Evolutionary conservation across 2,888 invertebrate genomes (phyloP).

Genomic region (Acrocera orbiculus): DNA sequence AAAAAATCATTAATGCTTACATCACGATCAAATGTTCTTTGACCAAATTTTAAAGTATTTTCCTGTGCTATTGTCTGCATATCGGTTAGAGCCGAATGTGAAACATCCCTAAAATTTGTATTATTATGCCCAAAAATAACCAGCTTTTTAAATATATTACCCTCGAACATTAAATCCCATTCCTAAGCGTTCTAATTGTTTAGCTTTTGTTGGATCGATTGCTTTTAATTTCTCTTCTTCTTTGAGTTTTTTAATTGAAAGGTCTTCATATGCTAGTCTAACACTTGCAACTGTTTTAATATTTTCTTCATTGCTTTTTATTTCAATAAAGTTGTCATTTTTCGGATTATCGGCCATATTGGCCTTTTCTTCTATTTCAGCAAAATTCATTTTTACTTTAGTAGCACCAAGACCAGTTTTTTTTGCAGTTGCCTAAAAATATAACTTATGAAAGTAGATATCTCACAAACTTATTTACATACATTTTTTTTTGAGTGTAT

Average conservation of each 20-base stretch:
- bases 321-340: too few relatives aligned
- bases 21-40: constrained; percentile 32
- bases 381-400: constrained; percentile 86
- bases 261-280: constrained; percentile 61
- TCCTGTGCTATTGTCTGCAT: constrained; percentile 88
- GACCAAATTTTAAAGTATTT: constrained; percentile 33
- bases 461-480: too few relatives aligned
- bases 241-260: constrained; percentile 47
- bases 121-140: not conserved
- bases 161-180: constrained; percentile 52
- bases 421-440: constrained; percentile 61
- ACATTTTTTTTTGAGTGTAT: constrained; percentile 50
- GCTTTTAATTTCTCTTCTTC: constrained; percentile 54
- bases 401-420: constrained; percentile 80
- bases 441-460: too few relatives aligned
- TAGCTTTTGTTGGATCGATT: constrained; percentile 65
- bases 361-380: constrained; percentile 83
- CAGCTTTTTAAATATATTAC: constrained; percentile 11
- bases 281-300: constrained; percentile 48
- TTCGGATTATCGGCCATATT: constrained; percentile 23
- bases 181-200: constrained; percentile 80
- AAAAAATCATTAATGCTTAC: constrained; percentile 11
- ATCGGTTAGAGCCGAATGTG: constrained; percentile 75
- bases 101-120: constrained; percentile 39
- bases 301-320: constrained; percentile 39